Percentiles rank a stretch among this genome's conserved stretches.
These are phyloP conservation scores for Palythoa grandis DNA, from an alignment of 92 coral and sea anemone species.

Conservation along the genomic window DNA sequence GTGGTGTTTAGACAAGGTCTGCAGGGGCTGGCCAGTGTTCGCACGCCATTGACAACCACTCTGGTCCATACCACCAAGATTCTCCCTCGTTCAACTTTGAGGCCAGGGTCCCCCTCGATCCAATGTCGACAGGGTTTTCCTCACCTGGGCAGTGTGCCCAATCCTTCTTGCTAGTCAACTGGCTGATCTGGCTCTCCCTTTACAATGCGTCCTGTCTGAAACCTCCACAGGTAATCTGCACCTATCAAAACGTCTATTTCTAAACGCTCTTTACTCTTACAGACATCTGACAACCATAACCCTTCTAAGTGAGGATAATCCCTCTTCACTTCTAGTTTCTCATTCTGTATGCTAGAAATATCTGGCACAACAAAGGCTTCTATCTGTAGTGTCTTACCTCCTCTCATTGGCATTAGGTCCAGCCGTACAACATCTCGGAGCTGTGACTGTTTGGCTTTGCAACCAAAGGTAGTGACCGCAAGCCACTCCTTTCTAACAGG, in stretches of 20 bases:
- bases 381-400: conserved; percentile 21
- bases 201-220: conserved; percentile 16
- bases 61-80: neutral
- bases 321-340: conserved; percentile 47
- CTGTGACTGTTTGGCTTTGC: conserved; percentile 18
- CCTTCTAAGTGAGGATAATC: conserved; percentile 54
- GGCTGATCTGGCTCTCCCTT: conserved; percentile 23
- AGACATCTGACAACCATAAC: conserved; percentile 61
- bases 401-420: conserved; percentile 40
- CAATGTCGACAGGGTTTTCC: no score
- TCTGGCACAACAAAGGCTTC: conserved; percentile 69
- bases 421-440: conserved; percentile 47
- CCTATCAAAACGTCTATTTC: conserved; percentile 41
- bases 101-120: neutral
- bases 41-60: neutral
- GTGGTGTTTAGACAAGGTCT: neutral
- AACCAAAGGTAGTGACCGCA: conserved; percentile 38
- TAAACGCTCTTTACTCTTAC: conserved; percentile 40
- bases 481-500: conserved; percentile 53
- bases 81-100: neutral
- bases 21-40: neutral
- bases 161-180: neutral
- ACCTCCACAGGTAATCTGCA: conserved; percentile 20
- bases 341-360: conserved; percentile 54
- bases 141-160: no score